phyloP scores from a whole-genome alignment of 2,888 invertebrate genomes.

The Brenthis daphne region DNA sequence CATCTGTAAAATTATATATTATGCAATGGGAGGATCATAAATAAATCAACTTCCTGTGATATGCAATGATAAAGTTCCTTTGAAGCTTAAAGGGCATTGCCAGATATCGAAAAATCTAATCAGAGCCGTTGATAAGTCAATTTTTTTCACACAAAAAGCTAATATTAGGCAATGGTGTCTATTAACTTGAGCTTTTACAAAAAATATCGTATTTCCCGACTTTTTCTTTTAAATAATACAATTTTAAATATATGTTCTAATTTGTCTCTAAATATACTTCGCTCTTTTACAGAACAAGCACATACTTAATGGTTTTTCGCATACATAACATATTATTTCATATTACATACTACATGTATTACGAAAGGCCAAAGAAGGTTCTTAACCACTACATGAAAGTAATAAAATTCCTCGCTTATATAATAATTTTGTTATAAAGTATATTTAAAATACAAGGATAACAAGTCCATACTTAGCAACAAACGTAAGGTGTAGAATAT shows the following conservation, averaged over 20 bases:
- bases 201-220: not conserved
- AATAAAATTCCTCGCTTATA: too few species aligned
- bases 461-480: conserved; percentile 34
- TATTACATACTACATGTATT: too few species aligned
- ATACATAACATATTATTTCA: too few species aligned
- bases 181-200: conserved; percentile 6
- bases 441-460: not conserved
- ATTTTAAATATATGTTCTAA: not conserved
- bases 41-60: conserved; percentile 61
- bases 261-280: not conserved
- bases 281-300: too few species aligned
- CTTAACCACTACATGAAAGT: too few species aligned
- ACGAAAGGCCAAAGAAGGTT: too few species aligned
- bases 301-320: too few species aligned
- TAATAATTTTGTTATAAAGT: too few species aligned
- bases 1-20: conserved; percentile 27
- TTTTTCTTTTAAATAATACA: not conserved
- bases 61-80: conserved; percentile 59
- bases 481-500: conserved; percentile 40
- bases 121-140: conserved; percentile 56
- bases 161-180: conserved; percentile 26
- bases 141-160: conserved; percentile 51
- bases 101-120: conserved; percentile 68
- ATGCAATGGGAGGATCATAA: conserved; percentile 36
- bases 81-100: conserved; percentile 69